Evolutionary conservation across 2,888 invertebrate genomes (phyloP), one percentile per base, ranked within the genome.

Genomic region (Lomographa bimaculata): DNA sequence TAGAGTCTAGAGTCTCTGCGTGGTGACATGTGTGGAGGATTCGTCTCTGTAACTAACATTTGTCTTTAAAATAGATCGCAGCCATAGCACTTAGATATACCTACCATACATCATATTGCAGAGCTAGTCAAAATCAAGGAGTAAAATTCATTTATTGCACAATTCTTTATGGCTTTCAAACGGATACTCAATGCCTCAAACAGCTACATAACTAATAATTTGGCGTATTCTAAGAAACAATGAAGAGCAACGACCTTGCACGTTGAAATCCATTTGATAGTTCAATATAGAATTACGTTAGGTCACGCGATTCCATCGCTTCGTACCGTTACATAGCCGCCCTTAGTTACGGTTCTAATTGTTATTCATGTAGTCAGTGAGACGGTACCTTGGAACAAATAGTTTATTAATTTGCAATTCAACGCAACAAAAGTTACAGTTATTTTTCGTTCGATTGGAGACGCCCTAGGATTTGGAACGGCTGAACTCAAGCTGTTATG

Each of bases 331-430:
- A 79, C 60, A 61, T 35, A 47, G 46, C 61, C 55, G 80, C 80
- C 82, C 80, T 84, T 81, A 67, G 57, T 57, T 71, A 67, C 75
- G 69, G 69, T 65, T 57, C 49, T 65, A 58, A 71, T 70, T 56
- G 54, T 50, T 58, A 58, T 56, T 10, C 50, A 59, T 59, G 55
- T 63, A 44, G 57, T 55, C 58, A 71, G 21, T 56, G 42, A 51
- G 46, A 11, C 43, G 21, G 35, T 46, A 36, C 30, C 21, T 30
- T 40, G 10, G 12, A 26, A 25, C 17, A 28, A 45, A 45, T 38
- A 45, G 45, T 43, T 51, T 51, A 49, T 45, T 39, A 49, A 42
- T 45, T 48, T 35, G 39, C 24, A 37, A 28, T 44, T 44, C 38
- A 45, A 47, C 53, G 36, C 44, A 41, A 41, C 36, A 29, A 45